Conservation (phyloP, 2,113 vertebrate species). For the Petromus typicus region DNA sequence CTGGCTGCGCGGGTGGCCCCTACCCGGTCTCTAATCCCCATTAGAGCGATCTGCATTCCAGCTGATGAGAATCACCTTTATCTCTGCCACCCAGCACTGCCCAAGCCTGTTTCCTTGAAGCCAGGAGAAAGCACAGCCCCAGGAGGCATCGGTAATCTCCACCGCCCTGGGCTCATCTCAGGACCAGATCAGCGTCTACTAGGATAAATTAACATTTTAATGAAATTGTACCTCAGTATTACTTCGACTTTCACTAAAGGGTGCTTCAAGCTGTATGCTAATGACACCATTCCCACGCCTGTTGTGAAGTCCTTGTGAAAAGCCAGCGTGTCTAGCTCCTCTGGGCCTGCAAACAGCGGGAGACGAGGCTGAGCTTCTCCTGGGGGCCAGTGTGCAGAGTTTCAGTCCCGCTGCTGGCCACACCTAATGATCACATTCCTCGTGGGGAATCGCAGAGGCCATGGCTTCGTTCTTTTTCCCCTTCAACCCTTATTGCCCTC, state of each 20-base stretch:
- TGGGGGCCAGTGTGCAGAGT: too few relatives aligned
- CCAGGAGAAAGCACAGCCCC: neutral
- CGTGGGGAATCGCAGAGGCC: neutral
- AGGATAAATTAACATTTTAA: neutral
- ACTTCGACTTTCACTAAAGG: neutral
- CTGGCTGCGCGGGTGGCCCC: neutral
- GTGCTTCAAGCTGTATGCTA: neutral
- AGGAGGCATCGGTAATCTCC: neutral
- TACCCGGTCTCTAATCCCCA: neutral
- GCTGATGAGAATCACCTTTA: neutral
- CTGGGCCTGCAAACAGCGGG: neutral
- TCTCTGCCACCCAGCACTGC: neutral
- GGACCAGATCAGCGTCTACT: neutral
- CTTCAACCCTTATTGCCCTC: neutral
- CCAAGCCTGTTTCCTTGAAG: neutral
- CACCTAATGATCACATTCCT: neutral
- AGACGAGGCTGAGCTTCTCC: accelerated
- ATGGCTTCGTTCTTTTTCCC: too few relatives aligned
- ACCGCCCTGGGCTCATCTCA: neutral
- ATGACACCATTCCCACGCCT: accelerated
- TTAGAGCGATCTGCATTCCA: neutral
- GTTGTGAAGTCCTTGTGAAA: accelerated
- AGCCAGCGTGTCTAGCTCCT: neutral
- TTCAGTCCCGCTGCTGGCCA: too few relatives aligned
- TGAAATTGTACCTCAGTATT: neutral